phyloP scores from a whole-genome alignment of 2,113 vertebrate genomes.

The Chunga burmeisteri region DNA sequence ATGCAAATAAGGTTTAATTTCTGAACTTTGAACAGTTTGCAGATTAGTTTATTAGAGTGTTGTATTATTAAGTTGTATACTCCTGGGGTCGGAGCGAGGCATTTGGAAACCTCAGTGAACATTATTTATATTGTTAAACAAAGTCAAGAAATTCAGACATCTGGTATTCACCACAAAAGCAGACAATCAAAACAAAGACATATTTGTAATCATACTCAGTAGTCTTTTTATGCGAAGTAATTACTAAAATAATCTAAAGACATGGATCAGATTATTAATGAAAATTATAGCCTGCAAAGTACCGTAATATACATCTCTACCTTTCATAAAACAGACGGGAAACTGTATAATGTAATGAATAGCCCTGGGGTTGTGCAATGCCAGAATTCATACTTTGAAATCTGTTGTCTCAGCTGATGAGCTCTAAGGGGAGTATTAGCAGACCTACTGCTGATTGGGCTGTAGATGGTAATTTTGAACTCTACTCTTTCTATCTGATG shows the following conservation, averaged over 20 bases:
- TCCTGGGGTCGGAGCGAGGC: neutral
- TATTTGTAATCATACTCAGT: constrained; percentile 34
- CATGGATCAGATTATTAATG: constrained; percentile 38
- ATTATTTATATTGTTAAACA: constrained; percentile 14
- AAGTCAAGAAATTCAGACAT: constrained; percentile 39
- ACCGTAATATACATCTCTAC: neutral
- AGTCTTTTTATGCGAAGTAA: constrained; percentile 45
- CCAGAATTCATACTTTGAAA: neutral
- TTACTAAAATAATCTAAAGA: constrained; percentile 54
- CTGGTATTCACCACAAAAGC: neutral
- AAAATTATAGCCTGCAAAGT: neutral
- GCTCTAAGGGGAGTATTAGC: constrained; percentile 12
- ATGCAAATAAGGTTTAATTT: constrained; percentile 10
- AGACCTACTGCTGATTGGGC: neutral
- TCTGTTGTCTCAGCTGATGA: constrained; percentile 48
- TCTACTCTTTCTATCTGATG: neutral
- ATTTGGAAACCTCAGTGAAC: neutral
- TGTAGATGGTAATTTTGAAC: neutral
- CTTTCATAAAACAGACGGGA: neutral
- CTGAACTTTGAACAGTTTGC: constrained; percentile 36
- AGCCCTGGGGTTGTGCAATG: constrained; percentile 31
- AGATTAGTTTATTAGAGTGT: neutral
- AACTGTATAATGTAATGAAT: neutral
- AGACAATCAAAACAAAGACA: constrained; percentile 34
- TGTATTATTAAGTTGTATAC: neutral